Conservation (phyloP, 2,888 invertebrate genomes). For the Trachelus troglodyta region DNA sequence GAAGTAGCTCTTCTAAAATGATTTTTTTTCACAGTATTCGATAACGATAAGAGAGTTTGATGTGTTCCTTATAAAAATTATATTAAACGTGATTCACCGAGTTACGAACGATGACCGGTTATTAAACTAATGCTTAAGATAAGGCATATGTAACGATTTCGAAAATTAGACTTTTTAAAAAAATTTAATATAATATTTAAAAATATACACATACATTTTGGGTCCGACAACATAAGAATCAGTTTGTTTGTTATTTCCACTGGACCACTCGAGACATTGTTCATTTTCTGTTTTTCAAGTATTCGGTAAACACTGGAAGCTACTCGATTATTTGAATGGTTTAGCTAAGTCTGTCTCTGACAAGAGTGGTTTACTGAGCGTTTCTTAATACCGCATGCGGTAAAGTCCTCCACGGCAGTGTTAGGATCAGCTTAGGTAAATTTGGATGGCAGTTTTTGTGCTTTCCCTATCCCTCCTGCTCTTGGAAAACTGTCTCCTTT, state of each 20-base stretch:
- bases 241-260: not conserved
- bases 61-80: not conserved
- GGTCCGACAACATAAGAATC: not conserved
- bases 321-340: not conserved
- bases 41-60: not conserved
- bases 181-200: not conserved
- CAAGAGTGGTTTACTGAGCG: not conserved
- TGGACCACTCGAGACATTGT: not conserved
- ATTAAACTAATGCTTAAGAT: not conserved
- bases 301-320: not conserved
- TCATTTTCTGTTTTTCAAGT: not conserved
- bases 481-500: not conserved
- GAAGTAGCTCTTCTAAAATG: not conserved
- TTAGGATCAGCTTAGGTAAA: not conserved
- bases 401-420: not conserved
- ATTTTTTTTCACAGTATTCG: not conserved
- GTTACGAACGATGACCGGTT: not conserved
- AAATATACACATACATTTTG: not conserved
- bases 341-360: not conserved
- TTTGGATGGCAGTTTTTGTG: not conserved
- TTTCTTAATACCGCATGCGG: not conserved
- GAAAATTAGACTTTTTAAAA: not conserved
- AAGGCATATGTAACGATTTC: not conserved
- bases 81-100: not conserved
- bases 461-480: not conserved